Evolutionary conservation across 2,797 vertebrate species (phyloP), one percentile per base, ranked within the genome.

Genomic region (Galago senegalensis): DNA sequence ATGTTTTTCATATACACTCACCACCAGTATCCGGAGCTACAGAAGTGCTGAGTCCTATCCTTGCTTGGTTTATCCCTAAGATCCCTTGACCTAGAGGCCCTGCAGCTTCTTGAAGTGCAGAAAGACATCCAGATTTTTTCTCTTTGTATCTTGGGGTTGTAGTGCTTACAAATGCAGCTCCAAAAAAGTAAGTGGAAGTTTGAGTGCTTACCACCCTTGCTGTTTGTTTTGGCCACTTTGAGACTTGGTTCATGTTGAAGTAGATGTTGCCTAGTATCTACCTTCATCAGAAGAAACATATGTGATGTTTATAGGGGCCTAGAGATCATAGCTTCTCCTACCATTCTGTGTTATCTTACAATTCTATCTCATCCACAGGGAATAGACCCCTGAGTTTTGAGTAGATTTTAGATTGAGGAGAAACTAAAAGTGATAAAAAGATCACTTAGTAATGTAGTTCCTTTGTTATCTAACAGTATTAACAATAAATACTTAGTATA

Each of bases 361-460:
- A 5, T 76, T 77, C 13, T 40, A 21, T 76, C 3, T 73, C 27
- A 79, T 49, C 37, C 43, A 79, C 46, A 72, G 20, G 65, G 69
- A 79, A n/a, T 23, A 77, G 56, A 69, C 14, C 16, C 25, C 75
- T 83, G 17, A 13, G 29, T 53, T 31, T 84, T 37, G 67, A 94
- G 40, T 60, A 95, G 23, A 61, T 77, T 34, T 79, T 49, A 69
- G 72, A 87, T 20, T 95, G 72, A 69, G 76, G 12, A 87, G 88
- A 90, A 79, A 89, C 21, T 73, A 58, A 84, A 56, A 3, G 5
- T 46, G 77, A 37, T n/a, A 49, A 67, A 37, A 88, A 87, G 49
- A 61, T 88, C 43, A 34, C 37, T 31, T 76, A 67, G 56, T 56
- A 63, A 89, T 79, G 3, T 61, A 63, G 46, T 18, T 67, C 85